Evolutionary conservation across 2,888 invertebrate genomes (phyloP).

Genomic region (Amblyjoppa proteus): DNA sequence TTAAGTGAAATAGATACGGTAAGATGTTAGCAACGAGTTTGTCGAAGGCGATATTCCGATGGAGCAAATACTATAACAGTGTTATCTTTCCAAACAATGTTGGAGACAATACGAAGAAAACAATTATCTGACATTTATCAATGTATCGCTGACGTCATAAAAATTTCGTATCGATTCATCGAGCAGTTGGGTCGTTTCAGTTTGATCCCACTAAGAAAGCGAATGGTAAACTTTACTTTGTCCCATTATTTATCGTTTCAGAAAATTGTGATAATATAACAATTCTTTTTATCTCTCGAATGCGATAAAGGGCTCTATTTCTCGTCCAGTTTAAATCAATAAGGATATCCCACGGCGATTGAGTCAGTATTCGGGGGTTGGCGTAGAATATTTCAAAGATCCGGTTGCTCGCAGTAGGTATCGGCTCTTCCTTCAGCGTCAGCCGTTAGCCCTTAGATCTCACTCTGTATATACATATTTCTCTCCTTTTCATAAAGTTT

Average conservation of each 20-base stretch:
- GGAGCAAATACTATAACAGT: neutral
- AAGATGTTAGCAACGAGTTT: neutral
- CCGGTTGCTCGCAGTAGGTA: conserved; percentile 67
- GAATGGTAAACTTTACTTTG: neutral
- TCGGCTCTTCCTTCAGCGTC: conserved; percentile 58
- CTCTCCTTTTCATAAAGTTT: conserved; percentile 56
- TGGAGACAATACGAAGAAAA: neutral
- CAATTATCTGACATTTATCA: neutral
- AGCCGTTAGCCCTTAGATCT: conserved; percentile 47
- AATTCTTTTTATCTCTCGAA: neutral
- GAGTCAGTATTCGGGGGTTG: conserved; percentile 72
- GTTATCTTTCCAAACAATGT: neutral
- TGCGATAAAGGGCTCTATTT: neutral
- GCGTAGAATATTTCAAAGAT: conserved; percentile 81
- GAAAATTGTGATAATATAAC: neutral
- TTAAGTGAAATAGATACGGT: neutral
- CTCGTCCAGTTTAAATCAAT: conserved; percentile 81
- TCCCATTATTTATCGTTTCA: neutral
- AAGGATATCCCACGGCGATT: conserved; percentile 82
- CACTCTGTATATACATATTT: conserved; percentile 44
- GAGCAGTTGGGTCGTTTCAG: neutral
- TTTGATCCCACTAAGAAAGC: neutral
- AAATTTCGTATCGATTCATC: neutral
- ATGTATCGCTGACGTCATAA: neutral
- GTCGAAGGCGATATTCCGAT: neutral